phyloP scores from a whole-genome alignment of 2,888 invertebrate species.

The Busseola fusca region DNA sequence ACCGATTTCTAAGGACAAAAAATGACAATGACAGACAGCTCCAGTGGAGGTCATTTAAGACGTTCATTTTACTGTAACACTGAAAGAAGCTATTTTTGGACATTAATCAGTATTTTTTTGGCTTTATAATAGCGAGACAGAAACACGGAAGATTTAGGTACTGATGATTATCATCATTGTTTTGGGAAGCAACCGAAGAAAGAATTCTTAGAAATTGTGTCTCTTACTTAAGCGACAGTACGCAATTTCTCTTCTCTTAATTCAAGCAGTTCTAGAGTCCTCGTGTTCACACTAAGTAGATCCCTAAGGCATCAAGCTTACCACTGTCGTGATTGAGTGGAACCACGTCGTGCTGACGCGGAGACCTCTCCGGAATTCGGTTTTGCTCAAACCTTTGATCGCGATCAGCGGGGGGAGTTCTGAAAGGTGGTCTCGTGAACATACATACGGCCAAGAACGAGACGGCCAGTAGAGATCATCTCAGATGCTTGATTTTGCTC shows the following conservation, averaged over 20 bases:
- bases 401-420: not conserved
- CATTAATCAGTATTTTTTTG: not conserved
- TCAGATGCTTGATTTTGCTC: not conserved
- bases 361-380: not conserved
- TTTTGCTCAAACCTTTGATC: not conserved
- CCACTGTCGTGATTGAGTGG: not conserved
- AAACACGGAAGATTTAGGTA: not conserved
- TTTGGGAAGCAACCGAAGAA: not conserved
- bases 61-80: constrained; percentile 4
- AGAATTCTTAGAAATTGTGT: not conserved
- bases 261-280: not conserved
- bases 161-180: not conserved
- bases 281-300: not conserved
- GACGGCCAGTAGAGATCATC: not conserved
- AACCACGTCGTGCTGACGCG: not conserved
- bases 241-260: constrained; percentile 2
- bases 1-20: constrained; percentile 39
- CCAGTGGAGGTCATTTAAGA: constrained; percentile 48
- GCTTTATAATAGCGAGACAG: not conserved
- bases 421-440: not conserved
- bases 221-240: not conserved
- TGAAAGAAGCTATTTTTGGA: constrained; percentile 10
- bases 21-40: constrained; percentile 43
- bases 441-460: too few species aligned
- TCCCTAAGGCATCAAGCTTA: not conserved